Evolutionary conservation across 2,797 vertebrate species (phyloP).

Genomic region (Bovichtus diacanthus): DNA sequence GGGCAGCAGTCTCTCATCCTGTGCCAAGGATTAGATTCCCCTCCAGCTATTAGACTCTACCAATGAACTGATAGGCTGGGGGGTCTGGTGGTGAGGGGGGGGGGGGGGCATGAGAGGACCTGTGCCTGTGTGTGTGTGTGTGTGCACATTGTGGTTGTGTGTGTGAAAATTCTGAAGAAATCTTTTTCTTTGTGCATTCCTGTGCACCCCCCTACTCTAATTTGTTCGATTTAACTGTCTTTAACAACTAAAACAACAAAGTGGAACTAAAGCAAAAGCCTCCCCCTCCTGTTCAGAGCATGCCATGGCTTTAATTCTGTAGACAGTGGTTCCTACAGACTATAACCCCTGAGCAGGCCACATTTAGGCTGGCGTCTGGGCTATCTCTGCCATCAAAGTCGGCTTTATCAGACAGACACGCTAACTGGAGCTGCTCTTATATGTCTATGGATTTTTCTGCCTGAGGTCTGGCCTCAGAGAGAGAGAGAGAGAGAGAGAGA

Average conservation of each 20-base stretch:
- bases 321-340: conserved; percentile 82
- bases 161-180: conserved; percentile 46
- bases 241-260: conserved; percentile 57
- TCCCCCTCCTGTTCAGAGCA: conserved; percentile 24
- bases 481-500: conserved; percentile 17
- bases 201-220: conserved; percentile 41
- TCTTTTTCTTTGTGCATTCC: conserved; percentile 47
- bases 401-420: conserved; percentile 84
- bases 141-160: conserved; percentile 8
- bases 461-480: conserved; percentile 62
- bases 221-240: conserved; percentile 48
- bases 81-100: conserved; percentile 48
- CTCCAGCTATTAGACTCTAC: conserved; percentile 86
- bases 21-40: conserved; percentile 86
- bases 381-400: conserved; percentile 88
- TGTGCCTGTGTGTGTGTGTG: conserved; percentile 13
- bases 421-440: conserved; percentile 84
- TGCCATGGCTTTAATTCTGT: conserved; percentile 76
- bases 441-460: conserved; percentile 85
- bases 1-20: conserved; percentile 81
- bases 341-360: conserved; percentile 80
- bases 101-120: conserved; percentile 19
- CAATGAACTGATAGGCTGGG: conserved; percentile 78
- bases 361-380: conserved; percentile 86
- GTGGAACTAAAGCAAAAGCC: conserved; percentile 22